Evolutionary conservation across 1,140 invertebrate species (phyloP), one percentile per base, ranked within the genome.

Genomic region (Penaeus japonicus): DNA sequence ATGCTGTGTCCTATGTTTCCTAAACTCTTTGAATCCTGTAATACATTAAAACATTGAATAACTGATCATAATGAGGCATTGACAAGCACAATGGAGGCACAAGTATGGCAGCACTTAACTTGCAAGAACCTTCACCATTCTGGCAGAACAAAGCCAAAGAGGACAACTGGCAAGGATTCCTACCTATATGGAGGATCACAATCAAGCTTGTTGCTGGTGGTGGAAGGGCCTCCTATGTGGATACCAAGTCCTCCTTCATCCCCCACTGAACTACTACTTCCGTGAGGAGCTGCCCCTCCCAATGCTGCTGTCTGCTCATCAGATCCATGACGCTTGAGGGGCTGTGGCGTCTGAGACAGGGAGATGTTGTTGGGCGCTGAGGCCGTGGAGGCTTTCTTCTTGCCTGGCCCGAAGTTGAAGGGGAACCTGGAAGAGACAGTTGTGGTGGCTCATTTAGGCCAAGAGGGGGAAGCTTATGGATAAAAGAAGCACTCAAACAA

Each of bases 91-190:
- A 94, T 12, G 95, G 95, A 90, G 94, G 95, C 47, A 83, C 78
- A 57, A 96, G 93, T 20, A 95, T 95, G 88, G 96, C 93, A 91
- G 96, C 96, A 92, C 96, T 96, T 10, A 95, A 96, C 96, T 0
- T 95, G 95, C n/a, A 96, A 93, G 90, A 96, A 96, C 70, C 96
- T 94, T 92, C 96, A 96, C 90, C 96, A 96, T 89, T 96, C 96
- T 35, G 96, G 94, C 20, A 96, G 94, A 89, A 93, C 30, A 90
- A 30, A 73, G 30, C 0, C 17, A 73, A n/a, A 73, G 15, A 7
- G 20, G 7, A 10, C 70, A 15, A 73, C 4, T 4, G 18, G 18
- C n/a, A 10, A 1, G 2, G 22, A 22, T 32, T 7, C 86, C 87
- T 65, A 92, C 91, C 82, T 92, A 62, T 90, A 90, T 18, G 91